Evolutionary conservation across 2,113 vertebrate genomes (phyloP).

Genomic region (Chinchilla lanigera): DNA sequence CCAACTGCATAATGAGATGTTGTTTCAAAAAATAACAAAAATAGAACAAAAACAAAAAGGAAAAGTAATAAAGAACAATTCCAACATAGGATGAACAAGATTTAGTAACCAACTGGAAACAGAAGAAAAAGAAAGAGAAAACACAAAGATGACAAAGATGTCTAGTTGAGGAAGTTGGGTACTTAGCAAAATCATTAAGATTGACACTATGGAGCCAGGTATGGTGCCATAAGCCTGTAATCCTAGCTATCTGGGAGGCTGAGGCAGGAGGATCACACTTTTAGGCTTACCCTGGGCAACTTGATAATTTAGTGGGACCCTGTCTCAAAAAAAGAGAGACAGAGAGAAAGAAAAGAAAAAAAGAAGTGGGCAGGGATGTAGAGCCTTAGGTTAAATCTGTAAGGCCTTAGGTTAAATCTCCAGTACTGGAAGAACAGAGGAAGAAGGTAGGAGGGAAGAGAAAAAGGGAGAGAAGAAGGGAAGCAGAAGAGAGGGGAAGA

Average conservation of each 20-base stretch:
- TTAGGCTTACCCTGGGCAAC: not conserved
- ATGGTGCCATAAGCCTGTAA: not conserved
- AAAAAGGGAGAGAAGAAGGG: too few relatives aligned
- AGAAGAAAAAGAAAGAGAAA: not conserved
- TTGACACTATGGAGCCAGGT: not conserved
- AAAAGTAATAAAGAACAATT: not conserved
- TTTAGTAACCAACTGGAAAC: not conserved
- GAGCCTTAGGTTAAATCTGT: not conserved
- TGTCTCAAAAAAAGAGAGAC: not conserved
- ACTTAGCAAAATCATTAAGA: conserved; percentile 17
- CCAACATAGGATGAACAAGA: not conserved
- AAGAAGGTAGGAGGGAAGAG: not conserved
- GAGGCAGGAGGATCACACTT: not conserved
- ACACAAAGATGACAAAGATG: conserved; percentile 28
- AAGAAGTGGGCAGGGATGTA: not conserved
- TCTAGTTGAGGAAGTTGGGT: not conserved
- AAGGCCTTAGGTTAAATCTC: not conserved
- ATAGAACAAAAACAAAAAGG: not conserved
- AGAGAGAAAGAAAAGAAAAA: not conserved
- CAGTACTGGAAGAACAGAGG: not conserved
- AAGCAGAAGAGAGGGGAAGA: too few relatives aligned
- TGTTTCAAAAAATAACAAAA: not conserved
- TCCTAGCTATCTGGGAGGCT: not conserved
- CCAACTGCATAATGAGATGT: not conserved
- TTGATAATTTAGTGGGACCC: not conserved